A percentile compares a stretch with the other conserved stretches of the same genome.
phyloP scores from a whole-genome alignment of 1,140 invertebrate genomes.

The Drosophila varians region DNA sequence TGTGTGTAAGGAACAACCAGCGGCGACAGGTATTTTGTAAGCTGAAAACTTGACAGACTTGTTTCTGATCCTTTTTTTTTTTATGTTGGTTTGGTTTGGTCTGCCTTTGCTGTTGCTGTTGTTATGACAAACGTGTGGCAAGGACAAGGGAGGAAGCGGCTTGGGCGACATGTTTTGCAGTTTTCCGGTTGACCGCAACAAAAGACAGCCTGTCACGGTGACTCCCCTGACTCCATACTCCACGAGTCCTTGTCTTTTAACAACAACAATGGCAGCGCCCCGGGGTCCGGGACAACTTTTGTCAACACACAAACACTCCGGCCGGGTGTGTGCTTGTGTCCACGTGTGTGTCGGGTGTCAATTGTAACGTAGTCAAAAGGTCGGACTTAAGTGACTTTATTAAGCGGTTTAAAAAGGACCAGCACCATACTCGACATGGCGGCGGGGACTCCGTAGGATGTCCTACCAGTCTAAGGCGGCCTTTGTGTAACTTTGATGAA shows the following conservation, averaged over 20 bases:
- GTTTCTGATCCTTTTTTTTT: slow-evolving; percentile 70
- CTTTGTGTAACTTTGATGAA: slow-evolving; percentile 20
- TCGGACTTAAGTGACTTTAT: slow-evolving; percentile 83
- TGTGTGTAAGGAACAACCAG: slow-evolving; percentile 19
- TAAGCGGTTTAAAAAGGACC: slow-evolving; percentile 81
- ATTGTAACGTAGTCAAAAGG: slow-evolving; percentile 79
- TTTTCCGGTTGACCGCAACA: slow-evolving; percentile 83
- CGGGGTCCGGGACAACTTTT: slow-evolving; percentile 69
- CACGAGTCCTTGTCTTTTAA: slow-evolving; percentile 53
- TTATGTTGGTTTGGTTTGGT: slow-evolving; percentile 15
- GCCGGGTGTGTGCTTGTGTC: not conserved
- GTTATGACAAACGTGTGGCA: slow-evolving; percentile 63
- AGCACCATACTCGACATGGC: slow-evolving; percentile 18
- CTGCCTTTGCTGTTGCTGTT: slow-evolving; percentile 34
- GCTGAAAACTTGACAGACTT: slow-evolving; percentile 80
- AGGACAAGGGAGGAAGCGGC: slow-evolving; percentile 52
- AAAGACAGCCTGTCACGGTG: slow-evolving; percentile 83
- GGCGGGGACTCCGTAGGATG: slow-evolving; percentile 17
- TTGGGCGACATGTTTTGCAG: slow-evolving; percentile 78
- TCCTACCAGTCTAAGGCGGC: slow-evolving; percentile 18
- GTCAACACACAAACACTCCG: slow-evolving; percentile 57
- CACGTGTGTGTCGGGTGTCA: slow-evolving; percentile 60
- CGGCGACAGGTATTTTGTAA: slow-evolving; percentile 80
- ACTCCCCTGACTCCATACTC: not conserved
- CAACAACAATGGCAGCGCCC: slow-evolving; percentile 67